Base-by-base conservation (phyloP, 1,140 invertebrate genomes). In the Brachionus rubens region DNA sequence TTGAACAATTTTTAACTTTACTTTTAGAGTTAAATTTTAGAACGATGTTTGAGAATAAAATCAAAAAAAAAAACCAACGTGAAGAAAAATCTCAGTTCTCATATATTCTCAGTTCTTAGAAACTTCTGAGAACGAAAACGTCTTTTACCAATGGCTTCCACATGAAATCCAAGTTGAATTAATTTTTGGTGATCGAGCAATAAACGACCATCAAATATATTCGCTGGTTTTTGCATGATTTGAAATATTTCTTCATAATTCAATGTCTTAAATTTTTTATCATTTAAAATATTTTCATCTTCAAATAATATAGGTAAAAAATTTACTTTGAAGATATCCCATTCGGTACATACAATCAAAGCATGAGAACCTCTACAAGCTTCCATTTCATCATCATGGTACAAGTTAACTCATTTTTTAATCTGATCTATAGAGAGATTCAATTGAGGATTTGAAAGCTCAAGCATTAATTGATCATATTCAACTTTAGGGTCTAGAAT, bases 401-500 rank as follows among this genome's bases (percentile, higher is more conserved):
- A 75, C n/a, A 72, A 24, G 12, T 72, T 6, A 2, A 72, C 68
- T 50, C 41, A 50, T 50, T 52, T 43, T 10, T 56, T 75, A 0
- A 54, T 30, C 26, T 24, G 16, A 28, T 59, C 54, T 7, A 56
- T 54, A 2, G 41, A 24, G 10, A 54, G 48, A 46, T 47, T 59
- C 16, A 54, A n/a, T 16, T 54, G 48, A 50, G 48, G 50, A 19
- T 75, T 54, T 1, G 72, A 75, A 12, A 75, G n/a, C 24, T 75
- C 72, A 21, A 75, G 26, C 28, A 54, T 47, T n/a, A 75, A 41
- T 47, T 59, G 75, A 10, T 41, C 12, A 33, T 30, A 67, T 54
- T 82, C 79, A 77, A 93, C 92, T 89, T 99, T 98, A 0, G 97
- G 97, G 86, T 99, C 97, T 82, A 98, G 99, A 78, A 99, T 94